phyloP scores from a whole-genome alignment of 2,797 vertebrate genomes.

The Catostomus latipinnis region DNA sequence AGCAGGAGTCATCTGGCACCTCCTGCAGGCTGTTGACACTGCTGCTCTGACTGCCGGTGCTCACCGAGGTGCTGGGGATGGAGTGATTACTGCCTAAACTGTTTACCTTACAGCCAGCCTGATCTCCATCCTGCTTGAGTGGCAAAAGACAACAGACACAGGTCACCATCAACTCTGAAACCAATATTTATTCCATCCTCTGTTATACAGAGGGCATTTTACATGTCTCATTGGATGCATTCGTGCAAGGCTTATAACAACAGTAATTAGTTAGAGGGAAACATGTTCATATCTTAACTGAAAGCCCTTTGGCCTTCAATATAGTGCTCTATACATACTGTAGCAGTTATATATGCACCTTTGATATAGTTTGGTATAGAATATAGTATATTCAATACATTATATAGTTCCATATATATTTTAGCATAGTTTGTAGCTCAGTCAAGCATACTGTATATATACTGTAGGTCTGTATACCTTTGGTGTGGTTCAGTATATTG shows the following conservation, averaged over 20 bases:
- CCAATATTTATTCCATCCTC: background rate
- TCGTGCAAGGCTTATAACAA: too few relatives aligned
- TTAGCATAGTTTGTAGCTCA: too few relatives aligned
- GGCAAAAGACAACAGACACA: background rate
- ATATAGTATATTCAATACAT: background rate
- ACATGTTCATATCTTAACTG: too few relatives aligned
- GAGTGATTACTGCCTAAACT: conserved; percentile 98
- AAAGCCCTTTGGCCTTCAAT: too few relatives aligned
- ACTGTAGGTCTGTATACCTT: too few relatives aligned
- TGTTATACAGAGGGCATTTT: background rate
- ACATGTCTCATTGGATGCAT: too few relatives aligned
- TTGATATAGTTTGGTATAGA: background rate
- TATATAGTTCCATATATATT: too few relatives aligned
- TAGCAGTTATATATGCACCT: too few relatives aligned
- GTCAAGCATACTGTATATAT: too few relatives aligned
- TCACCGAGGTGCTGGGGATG: conserved; percentile 94
- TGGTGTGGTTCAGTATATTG: too few relatives aligned
- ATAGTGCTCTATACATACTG: too few relatives aligned
- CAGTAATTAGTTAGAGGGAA: too few relatives aligned
- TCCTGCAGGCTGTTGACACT: conserved; percentile 98
- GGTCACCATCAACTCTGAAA: background rate
- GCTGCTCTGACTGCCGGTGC: conserved; percentile 97
- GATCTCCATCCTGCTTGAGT: conserved; percentile 88
- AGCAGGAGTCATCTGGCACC: conserved; percentile 91
- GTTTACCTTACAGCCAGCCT: conserved; percentile 92